Evolutionary conservation across 2,797 vertebrate species (phyloP).

Genomic region (Nyctibius grandis): DNA sequence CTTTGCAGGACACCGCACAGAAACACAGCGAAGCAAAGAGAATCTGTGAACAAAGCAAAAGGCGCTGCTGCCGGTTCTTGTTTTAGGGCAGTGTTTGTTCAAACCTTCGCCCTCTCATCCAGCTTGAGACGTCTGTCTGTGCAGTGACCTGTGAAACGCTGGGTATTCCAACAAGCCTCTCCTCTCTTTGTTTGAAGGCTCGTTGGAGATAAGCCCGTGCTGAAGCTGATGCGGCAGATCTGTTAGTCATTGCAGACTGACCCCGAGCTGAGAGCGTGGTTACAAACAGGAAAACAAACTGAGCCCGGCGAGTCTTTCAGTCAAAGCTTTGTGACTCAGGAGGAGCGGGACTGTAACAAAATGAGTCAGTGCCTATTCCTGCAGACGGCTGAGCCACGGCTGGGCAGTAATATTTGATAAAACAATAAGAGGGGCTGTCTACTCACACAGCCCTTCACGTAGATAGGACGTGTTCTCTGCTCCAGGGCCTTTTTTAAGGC

Average conservation of each 20-base stretch:
- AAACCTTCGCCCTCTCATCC: neutral
- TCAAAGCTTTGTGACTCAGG: neutral
- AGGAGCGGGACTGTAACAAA: neutral
- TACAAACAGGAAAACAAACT: neutral
- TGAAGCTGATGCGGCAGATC: neutral
- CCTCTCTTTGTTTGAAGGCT: neutral
- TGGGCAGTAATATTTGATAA: neutral
- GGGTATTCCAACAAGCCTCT: neutral
- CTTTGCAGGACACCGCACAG: neutral
- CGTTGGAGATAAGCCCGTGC: neutral
- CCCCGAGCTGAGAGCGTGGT: accelerated
- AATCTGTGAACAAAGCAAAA: neutral
- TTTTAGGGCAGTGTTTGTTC: neutral
- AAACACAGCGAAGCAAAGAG: neutral
- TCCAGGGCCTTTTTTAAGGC: neutral
- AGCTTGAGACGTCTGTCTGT: neutral
- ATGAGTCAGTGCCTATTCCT: neutral
- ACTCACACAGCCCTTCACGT: neutral
- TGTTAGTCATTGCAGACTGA: neutral
- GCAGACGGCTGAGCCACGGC: neutral
- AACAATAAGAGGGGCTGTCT: neutral
- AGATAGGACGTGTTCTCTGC: neutral
- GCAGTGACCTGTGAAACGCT: neutral
- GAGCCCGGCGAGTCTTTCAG: neutral
- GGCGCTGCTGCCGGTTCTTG: accelerated